These are phyloP conservation scores for Tachypleus tridentatus DNA, from an alignment of 1,140 invertebrate genomes.

Conservation along the genomic window DNA sequence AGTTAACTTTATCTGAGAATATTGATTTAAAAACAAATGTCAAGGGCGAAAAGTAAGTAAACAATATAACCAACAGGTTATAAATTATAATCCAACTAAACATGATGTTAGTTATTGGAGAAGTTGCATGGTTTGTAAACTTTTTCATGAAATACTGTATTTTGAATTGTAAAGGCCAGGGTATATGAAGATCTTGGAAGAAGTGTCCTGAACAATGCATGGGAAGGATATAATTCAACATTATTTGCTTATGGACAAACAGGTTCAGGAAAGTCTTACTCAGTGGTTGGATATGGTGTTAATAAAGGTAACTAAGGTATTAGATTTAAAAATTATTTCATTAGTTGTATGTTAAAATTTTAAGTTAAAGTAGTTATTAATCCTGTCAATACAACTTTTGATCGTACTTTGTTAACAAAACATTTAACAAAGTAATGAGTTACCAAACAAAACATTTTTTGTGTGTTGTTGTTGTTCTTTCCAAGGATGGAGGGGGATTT, in stretches of 20 bases:
- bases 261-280: conserved; percentile 49
- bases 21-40: background rate
- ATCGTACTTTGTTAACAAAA: no score
- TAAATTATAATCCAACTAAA: background rate
- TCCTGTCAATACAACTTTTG: conserved; percentile 27
- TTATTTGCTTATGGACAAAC: conserved; percentile 53
- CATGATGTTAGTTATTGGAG: background rate
- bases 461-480: no score
- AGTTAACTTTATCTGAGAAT: no score
- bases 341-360: conserved; percentile 13
- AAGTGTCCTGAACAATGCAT: conserved; percentile 47
- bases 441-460: no score
- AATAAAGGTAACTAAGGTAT: conserved; percentile 40
- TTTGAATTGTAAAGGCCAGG: conserved; percentile 31
- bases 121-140: background rate
- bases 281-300: conserved; percentile 46
- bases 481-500: no score
- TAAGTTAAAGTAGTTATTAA: conserved; percentile 26
- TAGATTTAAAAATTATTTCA: conserved; percentile 11
- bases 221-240: conserved; percentile 49
- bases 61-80: background rate
- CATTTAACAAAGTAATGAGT: no score
- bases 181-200: conserved; percentile 47
- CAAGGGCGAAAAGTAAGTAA: background rate
- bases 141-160: background rate